Percentiles rank a stretch among this genome's conserved stretches.
Evolutionary conservation across 1,140 invertebrate genomes (phyloP).

Genomic region (Pantala flavescens): DNA sequence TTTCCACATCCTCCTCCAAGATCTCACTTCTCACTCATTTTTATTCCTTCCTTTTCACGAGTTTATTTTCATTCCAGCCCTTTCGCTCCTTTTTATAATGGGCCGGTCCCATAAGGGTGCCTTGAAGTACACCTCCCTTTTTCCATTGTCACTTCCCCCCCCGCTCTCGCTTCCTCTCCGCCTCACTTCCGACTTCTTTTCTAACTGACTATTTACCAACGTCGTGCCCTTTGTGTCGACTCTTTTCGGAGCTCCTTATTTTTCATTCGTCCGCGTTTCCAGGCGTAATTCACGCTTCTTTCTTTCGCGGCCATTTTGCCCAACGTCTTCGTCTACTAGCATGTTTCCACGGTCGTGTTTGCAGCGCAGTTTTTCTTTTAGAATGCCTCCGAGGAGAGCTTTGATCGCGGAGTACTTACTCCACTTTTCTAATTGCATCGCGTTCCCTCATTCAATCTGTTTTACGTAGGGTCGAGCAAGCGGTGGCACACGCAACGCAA

Average conservation of each 20-base stretch:
- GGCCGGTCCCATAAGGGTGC: background rate
- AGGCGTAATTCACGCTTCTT: too few species aligned
- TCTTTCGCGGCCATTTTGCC: too few species aligned
- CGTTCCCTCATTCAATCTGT: too few species aligned
- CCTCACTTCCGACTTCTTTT: background rate
- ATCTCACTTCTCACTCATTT: background rate
- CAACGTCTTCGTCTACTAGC: too few species aligned
- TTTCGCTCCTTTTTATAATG: conserved; percentile 2
- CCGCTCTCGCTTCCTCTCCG: background rate
- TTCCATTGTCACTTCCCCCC: background rate
- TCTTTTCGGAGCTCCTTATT: background rate
- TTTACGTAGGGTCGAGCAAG: too few species aligned
- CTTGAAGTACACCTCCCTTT: background rate
- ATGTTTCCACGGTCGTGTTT: too few species aligned
- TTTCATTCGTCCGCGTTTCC: background rate
- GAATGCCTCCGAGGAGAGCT: too few species aligned
- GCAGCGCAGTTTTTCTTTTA: too few species aligned
- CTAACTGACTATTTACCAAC: background rate
- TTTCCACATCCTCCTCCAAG: background rate
- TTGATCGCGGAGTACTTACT: too few species aligned
- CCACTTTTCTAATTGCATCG: too few species aligned
- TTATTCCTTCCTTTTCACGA: background rate
- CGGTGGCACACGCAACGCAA: too few species aligned
- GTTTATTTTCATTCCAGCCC: background rate
- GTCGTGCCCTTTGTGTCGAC: background rate